Percentiles rank a stretch among this genome's conserved stretches.
Evolutionary conservation across 2,888 invertebrate genomes (phyloP).

Genomic region (Agriopis marginaria): DNA sequence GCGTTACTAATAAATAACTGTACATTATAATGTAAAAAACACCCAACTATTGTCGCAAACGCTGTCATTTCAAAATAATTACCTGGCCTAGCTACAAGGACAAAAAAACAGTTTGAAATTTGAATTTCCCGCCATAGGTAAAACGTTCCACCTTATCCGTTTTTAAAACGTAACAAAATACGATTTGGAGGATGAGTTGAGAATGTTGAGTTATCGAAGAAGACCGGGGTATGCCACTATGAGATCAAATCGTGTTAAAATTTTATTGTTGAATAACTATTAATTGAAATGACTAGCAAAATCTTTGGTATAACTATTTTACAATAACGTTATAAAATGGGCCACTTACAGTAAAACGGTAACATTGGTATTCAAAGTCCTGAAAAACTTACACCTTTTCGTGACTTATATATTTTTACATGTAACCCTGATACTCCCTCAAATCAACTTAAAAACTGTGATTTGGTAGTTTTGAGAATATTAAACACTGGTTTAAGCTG

Average conservation of each 20-base stretch:
- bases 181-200: not conserved
- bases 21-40: too few species aligned
- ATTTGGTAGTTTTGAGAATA: not conserved
- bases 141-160: too few species aligned
- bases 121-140: too few species aligned
- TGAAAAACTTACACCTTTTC: constrained; percentile 7
- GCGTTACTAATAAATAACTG: too few species aligned
- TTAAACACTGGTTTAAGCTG: not conserved
- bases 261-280: constrained; percentile 37
- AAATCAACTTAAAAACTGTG: not conserved
- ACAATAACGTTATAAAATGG: constrained; percentile 31
- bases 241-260: constrained; percentile 48
- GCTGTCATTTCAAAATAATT: too few species aligned
- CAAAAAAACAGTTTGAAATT: too few species aligned
- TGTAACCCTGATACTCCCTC: not conserved
- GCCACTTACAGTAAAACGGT: constrained; percentile 39
- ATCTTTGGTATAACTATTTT: constrained; percentile 50
- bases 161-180: not conserved
- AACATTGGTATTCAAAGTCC: constrained; percentile 8
- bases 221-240: constrained; percentile 50
- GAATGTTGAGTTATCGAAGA: not conserved
- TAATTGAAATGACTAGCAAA: constrained; percentile 57
- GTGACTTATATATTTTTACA: not conserved
- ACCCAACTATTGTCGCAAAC: too few species aligned
- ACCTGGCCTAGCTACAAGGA: too few species aligned